Evolutionary conservation across 2,113 vertebrate genomes (phyloP).

Genomic region (Orthonyx spaldingii): DNA sequence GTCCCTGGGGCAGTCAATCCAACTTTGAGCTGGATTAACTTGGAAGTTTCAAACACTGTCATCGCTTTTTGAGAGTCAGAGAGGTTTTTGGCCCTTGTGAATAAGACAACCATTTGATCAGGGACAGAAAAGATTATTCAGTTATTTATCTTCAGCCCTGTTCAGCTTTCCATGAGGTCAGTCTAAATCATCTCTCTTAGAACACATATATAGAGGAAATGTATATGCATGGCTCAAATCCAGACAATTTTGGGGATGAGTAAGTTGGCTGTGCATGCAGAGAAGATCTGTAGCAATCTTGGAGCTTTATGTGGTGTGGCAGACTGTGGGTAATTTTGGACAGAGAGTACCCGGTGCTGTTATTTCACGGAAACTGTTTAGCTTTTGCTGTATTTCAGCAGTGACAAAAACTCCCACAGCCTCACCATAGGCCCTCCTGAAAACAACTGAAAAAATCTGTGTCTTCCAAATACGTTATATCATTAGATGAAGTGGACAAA

Average conservation of each 20-base stretch:
- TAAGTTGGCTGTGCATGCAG: background rate
- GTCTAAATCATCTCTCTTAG: background rate
- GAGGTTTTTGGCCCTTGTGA: slow-evolving; percentile 50
- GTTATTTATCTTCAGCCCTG: slow-evolving; percentile 18
- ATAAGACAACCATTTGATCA: slow-evolving; percentile 23
- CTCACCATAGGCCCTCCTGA: slow-evolving; percentile 45
- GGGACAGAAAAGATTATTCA: slow-evolving; percentile 64
- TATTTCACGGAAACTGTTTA: slow-evolving; percentile 51
- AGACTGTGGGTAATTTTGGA: slow-evolving; percentile 42
- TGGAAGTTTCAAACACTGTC: slow-evolving; percentile 57
- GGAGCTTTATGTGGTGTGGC: slow-evolving; percentile 1
- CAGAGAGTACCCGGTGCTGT: background rate
- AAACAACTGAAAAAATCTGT: slow-evolving; percentile 57
- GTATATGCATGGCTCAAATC: slow-evolving; percentile 7
- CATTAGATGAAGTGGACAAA: slow-evolving; percentile 74
- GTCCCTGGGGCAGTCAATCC: slow-evolving; percentile 57
- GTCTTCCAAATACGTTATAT: slow-evolving; percentile 51
- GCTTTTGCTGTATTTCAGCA: slow-evolving; percentile 37
- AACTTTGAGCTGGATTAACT: slow-evolving; percentile 68
- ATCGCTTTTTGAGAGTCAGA: slow-evolving; percentile 39
- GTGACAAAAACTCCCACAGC: slow-evolving; percentile 49
- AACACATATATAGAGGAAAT: background rate
- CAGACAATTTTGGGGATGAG: background rate
- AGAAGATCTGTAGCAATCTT: background rate
- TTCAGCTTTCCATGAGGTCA: slow-evolving; percentile 30